Evolutionary conservation across 2,113 vertebrate genomes (phyloP), one percentile per base, ranked within the genome.

Genomic region (Cololabis saira): DNA sequence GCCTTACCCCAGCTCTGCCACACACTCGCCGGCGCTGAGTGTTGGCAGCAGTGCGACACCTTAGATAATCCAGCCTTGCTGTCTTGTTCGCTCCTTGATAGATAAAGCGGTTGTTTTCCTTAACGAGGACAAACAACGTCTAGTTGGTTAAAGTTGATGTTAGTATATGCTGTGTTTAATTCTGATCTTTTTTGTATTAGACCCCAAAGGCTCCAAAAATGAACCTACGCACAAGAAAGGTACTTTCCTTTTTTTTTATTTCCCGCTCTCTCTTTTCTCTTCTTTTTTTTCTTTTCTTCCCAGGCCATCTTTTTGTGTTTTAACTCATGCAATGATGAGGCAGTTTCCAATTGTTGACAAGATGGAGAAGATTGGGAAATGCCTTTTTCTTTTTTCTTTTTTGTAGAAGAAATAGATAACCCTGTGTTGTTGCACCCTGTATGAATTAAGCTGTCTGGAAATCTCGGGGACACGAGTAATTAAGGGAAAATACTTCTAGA

Each of bases 181-280:
- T 90, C 87, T 93, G 76, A 93, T 93, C 91, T 93, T 93, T 91
- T 93, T 91, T 94, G 91, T 88, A 92, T 94, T 92, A 94, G 93
- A 93, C 91, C 91, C 93, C 91, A 92, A 94, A 90, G 92, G 92
- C 91, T 87, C 92, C 92, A 94, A 93, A 94, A 90, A 90, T 90
- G 93, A 94, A 87, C 92, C 91, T 91, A 91, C 92, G 91, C 92
- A 92, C 92, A 94, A 94, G 90, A 93, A 93, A 94, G 93, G 93
- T 94, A 94, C 92, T 93, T 91, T 87, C 76, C 83, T 89, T 43
- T 53, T 86, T 81, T 79, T 74, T 55, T 27, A 16, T 45, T 57
- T 67, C 45, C 17, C 7, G 17, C 45, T 47, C 45, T 60, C 45
- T 30, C 48, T 37, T 24, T 71, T 62, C 49, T 45, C 59, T 70